Conservation (phyloP, 1,140 invertebrate genomes). For the Stenopsyche tienmushanensis region DNA sequence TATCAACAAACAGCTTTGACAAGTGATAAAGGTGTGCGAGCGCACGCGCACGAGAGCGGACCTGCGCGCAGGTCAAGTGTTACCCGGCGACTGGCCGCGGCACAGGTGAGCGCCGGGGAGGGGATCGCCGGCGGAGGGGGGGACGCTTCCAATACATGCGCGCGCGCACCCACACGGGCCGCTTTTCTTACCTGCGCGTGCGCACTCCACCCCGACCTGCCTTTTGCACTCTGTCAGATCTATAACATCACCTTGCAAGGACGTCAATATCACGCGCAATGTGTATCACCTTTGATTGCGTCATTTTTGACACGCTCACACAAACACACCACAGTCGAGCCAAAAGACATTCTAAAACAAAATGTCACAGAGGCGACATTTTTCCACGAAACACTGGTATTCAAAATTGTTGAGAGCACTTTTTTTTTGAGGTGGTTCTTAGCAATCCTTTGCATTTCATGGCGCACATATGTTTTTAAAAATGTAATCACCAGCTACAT, state of each 20-base stretch:
- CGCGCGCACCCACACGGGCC: constrained; percentile 13
- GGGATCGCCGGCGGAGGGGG: background rate
- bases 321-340: background rate
- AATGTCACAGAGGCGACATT: too few relatives aligned
- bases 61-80: background rate
- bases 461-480: too few relatives aligned
- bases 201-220: background rate
- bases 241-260: constrained; percentile 20
- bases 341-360: background rate
- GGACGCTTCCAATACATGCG: constrained; percentile 6
- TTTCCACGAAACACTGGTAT: too few relatives aligned
- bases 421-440: too few relatives aligned
- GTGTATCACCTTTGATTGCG: background rate
- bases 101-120: background rate
- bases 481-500: too few relatives aligned
- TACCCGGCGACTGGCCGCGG: background rate
- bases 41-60: constrained; percentile 7
- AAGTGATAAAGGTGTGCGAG: background rate
- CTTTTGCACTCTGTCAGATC: background rate
- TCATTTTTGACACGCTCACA: background rate
- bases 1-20: background rate
- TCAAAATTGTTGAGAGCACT: too few relatives aligned
- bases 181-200: background rate
- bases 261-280: background rate
- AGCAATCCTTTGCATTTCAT: too few relatives aligned